phyloP scores from a whole-genome alignment of 2,888 invertebrate genomes.

The Halictus ligatus region DNA sequence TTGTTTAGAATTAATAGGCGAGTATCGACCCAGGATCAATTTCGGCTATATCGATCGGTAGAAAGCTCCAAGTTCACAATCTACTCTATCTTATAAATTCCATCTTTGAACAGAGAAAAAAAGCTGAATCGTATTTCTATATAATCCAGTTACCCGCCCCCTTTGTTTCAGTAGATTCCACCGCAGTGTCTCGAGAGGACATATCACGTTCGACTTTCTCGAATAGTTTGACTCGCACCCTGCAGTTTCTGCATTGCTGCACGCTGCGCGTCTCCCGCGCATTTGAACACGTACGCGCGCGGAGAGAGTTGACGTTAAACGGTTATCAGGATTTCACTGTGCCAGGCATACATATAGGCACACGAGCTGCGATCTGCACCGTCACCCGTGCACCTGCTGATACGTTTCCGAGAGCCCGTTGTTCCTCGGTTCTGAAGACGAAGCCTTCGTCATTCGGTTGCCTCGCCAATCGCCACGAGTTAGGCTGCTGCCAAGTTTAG shows the following conservation, averaged over 20 bases:
- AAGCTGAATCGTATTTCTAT: not conserved
- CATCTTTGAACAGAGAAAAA: not conserved
- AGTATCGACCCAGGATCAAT: not conserved
- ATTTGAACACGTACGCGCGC: slow-evolving; percentile 28
- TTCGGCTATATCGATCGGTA: not conserved
- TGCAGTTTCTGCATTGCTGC: not conserved
- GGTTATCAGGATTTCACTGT: slow-evolving; percentile 51
- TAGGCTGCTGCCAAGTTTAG: not conserved
- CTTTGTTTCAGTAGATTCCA: not conserved
- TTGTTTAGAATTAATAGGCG: not conserved
- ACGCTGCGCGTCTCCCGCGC: slow-evolving; percentile 19
- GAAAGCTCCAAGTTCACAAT: not conserved
- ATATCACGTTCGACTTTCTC: slow-evolving; percentile 39
- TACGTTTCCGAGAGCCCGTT: slow-evolving; percentile 4
- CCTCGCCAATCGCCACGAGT: not conserved
- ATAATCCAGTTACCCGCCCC: not conserved
- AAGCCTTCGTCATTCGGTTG: not conserved
- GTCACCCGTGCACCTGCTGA: slow-evolving; percentile 32
- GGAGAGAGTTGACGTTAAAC: slow-evolving; percentile 41
- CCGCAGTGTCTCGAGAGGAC: slow-evolving; percentile 1
- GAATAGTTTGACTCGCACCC: slow-evolving; percentile 41
- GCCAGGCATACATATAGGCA: slow-evolving; percentile 4
- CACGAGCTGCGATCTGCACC: slow-evolving; percentile 39
- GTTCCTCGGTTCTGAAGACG: not conserved
- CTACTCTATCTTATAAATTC: not conserved